A percentile compares a stretch with the other conserved stretches of the same genome.
phyloP scores from a whole-genome alignment of 2,797 vertebrate genomes.

The Tadarida brasiliensis region DNA sequence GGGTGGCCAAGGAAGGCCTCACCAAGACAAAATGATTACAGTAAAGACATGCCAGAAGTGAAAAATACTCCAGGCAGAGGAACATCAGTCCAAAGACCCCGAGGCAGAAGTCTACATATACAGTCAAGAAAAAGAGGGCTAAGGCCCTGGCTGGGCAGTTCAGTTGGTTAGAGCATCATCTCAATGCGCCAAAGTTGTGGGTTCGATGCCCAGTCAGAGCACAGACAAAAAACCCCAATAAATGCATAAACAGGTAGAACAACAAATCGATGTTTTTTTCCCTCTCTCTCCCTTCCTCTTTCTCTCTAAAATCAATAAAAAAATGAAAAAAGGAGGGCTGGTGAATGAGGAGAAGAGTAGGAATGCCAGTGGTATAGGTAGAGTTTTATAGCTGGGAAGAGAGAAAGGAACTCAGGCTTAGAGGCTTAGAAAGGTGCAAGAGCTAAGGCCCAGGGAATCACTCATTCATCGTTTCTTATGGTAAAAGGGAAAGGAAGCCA shows the following conservation, averaged over 20 bases:
- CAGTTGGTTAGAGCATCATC: no score
- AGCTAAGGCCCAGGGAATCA: not conserved
- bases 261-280: no score
- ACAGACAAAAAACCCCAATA: no score
- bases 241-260: no score
- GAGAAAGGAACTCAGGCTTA: slow-evolving; percentile 32
- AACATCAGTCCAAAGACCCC: not conserved
- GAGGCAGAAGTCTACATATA: not conserved
- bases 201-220: no score
- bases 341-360: not conserved
- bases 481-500: not conserved
- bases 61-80: not conserved
- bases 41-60: not conserved
- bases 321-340: not conserved
- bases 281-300: no score
- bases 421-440: not conserved
- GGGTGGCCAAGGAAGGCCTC: not conserved
- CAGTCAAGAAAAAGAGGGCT: not conserved
- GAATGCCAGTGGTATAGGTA: not conserved
- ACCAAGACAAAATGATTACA: not conserved
- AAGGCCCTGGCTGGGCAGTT: no score
- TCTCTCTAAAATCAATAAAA: no score
- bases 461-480: not conserved
- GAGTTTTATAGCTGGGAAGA: not conserved
- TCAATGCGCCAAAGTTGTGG: no score